These are phyloP conservation scores for Triplophysa dalaica DNA, from an alignment of 2,113 vertebrate species.

Conservation along the genomic window DNA sequence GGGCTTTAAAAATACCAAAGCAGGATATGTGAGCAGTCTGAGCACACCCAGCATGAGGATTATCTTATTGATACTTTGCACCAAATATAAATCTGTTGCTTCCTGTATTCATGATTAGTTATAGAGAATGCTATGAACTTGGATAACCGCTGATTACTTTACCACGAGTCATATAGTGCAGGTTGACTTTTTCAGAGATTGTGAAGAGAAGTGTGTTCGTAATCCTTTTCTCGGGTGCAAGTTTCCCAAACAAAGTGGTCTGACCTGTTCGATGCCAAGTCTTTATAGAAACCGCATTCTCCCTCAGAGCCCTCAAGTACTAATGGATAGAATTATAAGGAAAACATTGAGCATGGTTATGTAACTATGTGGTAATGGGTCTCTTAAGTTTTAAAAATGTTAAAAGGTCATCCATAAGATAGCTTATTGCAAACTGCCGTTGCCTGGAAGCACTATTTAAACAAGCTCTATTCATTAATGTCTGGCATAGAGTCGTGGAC, in stretches of 20 bases:
- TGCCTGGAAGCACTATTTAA: constrained; percentile 18
- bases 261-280: constrained; percentile 49
- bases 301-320: neutral
- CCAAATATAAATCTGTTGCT: neutral
- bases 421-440: neutral
- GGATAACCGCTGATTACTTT: neutral
- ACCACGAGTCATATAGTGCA: neutral
- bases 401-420: neutral
- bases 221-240: constrained; percentile 39
- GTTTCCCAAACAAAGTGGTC: constrained; percentile 49
- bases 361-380: neutral
- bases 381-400: constrained; percentile 4
- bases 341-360: constrained; percentile 19
- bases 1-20: neutral
- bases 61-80: neutral
- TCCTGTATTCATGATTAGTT: constrained; percentile 18
- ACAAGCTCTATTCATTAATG: constrained; percentile 23
- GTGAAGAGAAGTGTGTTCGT: neutral
- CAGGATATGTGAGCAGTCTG: neutral
- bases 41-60: neutral
- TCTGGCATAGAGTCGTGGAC: constrained; percentile 7
- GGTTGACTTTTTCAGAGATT: constrained; percentile 2
- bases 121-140: neutral
- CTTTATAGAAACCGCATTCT: constrained; percentile 22
- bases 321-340: constrained; percentile 14